Base-by-base conservation (phyloP, 2,888 invertebrate species). In the Blastobasis adustella region DNA sequence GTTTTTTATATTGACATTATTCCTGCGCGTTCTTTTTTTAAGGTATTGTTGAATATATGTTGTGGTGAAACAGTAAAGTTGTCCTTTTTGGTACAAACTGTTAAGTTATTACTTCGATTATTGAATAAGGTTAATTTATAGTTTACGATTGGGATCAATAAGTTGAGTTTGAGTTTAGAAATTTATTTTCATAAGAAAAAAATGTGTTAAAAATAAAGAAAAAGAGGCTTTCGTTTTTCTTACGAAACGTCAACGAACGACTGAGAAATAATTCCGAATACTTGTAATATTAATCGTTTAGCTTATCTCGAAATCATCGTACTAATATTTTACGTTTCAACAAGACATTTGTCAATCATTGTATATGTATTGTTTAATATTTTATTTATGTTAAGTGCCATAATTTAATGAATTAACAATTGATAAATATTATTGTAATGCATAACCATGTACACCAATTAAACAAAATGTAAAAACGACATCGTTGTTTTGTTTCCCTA, bases 401-500 rank as follows among this genome's bases (percentile, higher is more conserved):
- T 88, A 88, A 86, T 84, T 86, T 84, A 83, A 87, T 80, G 79
- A 87, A 83, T 83, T 87, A 88, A 87, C 85, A 85, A 83, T 81
- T 73, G 80, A 85, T 83, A 82, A 83, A 73, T 83, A 83, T 79
- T 82, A 83, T 82, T 83, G 74, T 84, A 85, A 84, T 80, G 82
- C 86, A 81, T 87, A 88, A 87, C 86, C 85, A 85, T 88, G 82
- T 87, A 88, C 86, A 88, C 86, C 85, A 86, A 87, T 84, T 82
- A 86, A 87, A 85, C 77, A 74, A 79, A 79, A 79, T 74, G 65
- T 76, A 75, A 74, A 76, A 79, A 77, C 71, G 50, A 74, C 50
- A 70, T 62, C 67, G 57, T 73, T 67, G 73, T 84, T 84, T 84
- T 49, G 23, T 1, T 23, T 23, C 23, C 3, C 23, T 23, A 23